phyloP scores from a whole-genome alignment of 2,113 vertebrate species.

The Orthonyx spaldingii region DNA sequence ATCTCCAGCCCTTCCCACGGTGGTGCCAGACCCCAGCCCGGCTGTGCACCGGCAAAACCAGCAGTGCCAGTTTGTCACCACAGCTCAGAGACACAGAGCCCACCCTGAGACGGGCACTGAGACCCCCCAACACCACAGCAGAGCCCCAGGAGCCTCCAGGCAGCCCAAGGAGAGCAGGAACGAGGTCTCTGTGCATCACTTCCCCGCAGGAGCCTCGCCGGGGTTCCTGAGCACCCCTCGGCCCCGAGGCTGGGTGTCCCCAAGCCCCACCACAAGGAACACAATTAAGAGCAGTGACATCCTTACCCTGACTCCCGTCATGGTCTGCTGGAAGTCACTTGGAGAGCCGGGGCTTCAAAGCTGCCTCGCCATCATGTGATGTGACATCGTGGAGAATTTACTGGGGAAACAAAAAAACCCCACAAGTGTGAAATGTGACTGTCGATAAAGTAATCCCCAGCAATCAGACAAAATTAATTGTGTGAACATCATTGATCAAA shows the following conservation, averaged over 20 bases:
- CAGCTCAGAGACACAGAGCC: background rate
- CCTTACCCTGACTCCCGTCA: conserved; percentile 6
- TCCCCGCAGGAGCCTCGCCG: background rate
- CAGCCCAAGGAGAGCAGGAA: background rate
- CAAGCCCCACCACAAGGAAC: background rate
- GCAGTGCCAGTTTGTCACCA: background rate
- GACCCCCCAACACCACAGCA: background rate
- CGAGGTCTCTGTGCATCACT: fast-evolving
- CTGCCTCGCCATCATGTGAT: background rate
- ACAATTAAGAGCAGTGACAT: background rate
- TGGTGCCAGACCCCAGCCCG: fast-evolving
- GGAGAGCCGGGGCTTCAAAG: background rate
- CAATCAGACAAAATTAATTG: conserved; percentile 79
- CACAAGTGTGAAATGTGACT: conserved; percentile 70
- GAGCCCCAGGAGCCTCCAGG: background rate
- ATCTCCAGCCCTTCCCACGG: background rate
- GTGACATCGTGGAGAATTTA: conserved; percentile 22
- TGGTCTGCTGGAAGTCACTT: background rate
- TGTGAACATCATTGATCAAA: conserved; percentile 79
- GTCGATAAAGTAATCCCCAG: conserved; percentile 71
- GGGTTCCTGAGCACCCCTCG: background rate
- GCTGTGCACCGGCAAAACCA: background rate
- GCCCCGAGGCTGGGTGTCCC: background rate
- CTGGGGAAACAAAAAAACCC: conserved; percentile 53
- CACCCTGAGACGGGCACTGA: fast-evolving